A percentile compares a stretch with the other conserved stretches of the same genome.
These are phyloP conservation scores for Synergus laeviventris DNA, from an alignment of 2,888 invertebrate genomes.

Conservation along the genomic window DNA sequence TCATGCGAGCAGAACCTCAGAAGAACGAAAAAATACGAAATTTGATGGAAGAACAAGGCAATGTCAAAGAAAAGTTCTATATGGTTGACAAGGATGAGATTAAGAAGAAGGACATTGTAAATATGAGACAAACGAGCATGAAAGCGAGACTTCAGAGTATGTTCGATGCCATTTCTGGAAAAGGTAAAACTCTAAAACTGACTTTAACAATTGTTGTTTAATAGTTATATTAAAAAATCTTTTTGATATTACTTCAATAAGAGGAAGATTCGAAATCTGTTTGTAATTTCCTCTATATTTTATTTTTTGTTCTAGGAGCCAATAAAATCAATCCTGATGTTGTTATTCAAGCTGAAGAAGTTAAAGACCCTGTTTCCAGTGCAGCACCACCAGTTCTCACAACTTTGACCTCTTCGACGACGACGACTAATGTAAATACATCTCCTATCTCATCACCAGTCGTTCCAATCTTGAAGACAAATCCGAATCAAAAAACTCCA, in stretches of 20 bases:
- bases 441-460: constrained; percentile 70
- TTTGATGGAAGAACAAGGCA: constrained; percentile 68
- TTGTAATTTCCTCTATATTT: background rate
- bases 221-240: no score
- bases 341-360: constrained; percentile 71
- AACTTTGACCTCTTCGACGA: constrained; percentile 66
- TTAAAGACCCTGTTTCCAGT: constrained; percentile 49
- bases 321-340: constrained; percentile 72
- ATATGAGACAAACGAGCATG: constrained; percentile 73
- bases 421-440: constrained; percentile 69
- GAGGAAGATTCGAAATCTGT: background rate
- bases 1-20: constrained; percentile 72
- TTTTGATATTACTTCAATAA: no score
- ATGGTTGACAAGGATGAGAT: constrained; percentile 70
- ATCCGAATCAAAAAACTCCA: constrained; percentile 52
- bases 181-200: constrained; percentile 60
- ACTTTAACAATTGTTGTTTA: background rate
- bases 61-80: constrained; percentile 64
- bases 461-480: constrained; percentile 61
- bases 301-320: constrained; percentile 55
- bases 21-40: constrained; percentile 68
- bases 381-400: constrained; percentile 50
- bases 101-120: constrained; percentile 70
- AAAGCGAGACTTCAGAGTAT: constrained; percentile 71
- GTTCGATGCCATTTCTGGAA: constrained; percentile 74